Evolutionary conservation across 2,888 invertebrate species (phyloP), one percentile per base, ranked within the genome.

Genomic region (Mythimna impura): DNA sequence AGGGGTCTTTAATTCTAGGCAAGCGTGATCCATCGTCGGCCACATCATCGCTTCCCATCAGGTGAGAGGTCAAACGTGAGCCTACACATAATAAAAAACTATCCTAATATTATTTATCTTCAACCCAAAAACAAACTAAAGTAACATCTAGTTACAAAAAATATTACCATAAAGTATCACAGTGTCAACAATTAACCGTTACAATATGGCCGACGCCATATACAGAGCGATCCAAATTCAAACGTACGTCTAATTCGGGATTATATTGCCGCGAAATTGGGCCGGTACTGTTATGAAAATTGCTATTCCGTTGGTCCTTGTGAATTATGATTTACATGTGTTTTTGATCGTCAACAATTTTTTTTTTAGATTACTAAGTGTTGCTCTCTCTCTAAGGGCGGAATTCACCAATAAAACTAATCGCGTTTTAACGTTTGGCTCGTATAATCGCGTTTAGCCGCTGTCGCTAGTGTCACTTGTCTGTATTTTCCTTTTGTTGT

Each of bases 191-290:
- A 47, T 69, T 65, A 73, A 83, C 84, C 81, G 87, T 83, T 83
- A 81, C 66, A 84, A 86, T 30, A 89, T 88, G 89, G 87, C 84
- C 76, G 68, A 69, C 71, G 79, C 60, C 73, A 83, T 80, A 83
- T 67, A 73, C 83, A 77, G 52, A 76, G 73, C 84, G 88, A 86
- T 90, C 89, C 81, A 87, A 89, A 88, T 90, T 86, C 75, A 77
- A 84, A 77, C 79, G 71, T 83, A 86, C 73, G 77, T 87, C 89
- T 91, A 91, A 91, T 91, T 90, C 80, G 81, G 88, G 83, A 85
- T 72, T 71, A 85, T 87, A 88, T 87, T 87, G 89, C 87, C 87
- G 86, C 86, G 88, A 89, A 90, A 90, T 90, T 91, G 84, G 90
- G 86, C 68, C 85, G 81, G 60, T 77, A 74, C 71, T 68, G 81